These are phyloP conservation scores for Mycteria americana DNA, from an alignment of 2,797 vertebrate species.

Conservation along the genomic window DNA sequence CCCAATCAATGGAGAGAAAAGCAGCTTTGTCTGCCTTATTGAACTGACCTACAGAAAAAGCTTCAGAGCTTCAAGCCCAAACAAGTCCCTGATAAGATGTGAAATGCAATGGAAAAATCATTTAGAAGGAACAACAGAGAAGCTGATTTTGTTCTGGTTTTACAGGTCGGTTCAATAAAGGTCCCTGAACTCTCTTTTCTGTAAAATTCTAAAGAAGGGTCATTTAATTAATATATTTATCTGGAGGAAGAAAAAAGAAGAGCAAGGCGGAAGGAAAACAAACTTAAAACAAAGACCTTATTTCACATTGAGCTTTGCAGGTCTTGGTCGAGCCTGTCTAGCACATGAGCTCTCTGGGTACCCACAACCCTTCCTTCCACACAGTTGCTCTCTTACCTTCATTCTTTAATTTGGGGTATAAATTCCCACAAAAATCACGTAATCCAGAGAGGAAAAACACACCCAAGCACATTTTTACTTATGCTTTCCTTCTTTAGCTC, in stretches of 20 bases:
- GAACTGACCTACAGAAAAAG: slow-evolving; percentile 65
- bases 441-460: slow-evolving; percentile 4
- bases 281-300: slow-evolving; percentile 33
- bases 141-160: slow-evolving; percentile 65
- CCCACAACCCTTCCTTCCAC: neutral
- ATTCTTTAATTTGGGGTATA: slow-evolving; percentile 18
- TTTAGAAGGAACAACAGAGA: slow-evolving; percentile 59
- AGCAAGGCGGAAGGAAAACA: neutral
- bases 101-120: slow-evolving; percentile 71
- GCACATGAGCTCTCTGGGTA: neutral
- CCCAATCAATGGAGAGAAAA: slow-evolving; percentile 61
- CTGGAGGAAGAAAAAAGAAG: neutral
- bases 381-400: neutral
- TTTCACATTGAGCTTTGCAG: neutral
- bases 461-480: neutral
- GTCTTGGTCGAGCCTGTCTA: neutral
- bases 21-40: slow-evolving; percentile 58
- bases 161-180: slow-evolving; percentile 56
- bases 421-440: neutral
- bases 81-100: slow-evolving; percentile 64
- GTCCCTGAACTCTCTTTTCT: slow-evolving; percentile 52
- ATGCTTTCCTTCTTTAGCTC: slow-evolving; percentile 3
- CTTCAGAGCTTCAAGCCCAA: slow-evolving; percentile 55
- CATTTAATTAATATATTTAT: slow-evolving; percentile 69
- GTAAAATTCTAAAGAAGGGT: slow-evolving; percentile 27